A percentile compares a stretch with the other conserved stretches of the same genome.
Conservation (phyloP, 2,113 vertebrate species). For the Petaurus breviceps region DNA sequence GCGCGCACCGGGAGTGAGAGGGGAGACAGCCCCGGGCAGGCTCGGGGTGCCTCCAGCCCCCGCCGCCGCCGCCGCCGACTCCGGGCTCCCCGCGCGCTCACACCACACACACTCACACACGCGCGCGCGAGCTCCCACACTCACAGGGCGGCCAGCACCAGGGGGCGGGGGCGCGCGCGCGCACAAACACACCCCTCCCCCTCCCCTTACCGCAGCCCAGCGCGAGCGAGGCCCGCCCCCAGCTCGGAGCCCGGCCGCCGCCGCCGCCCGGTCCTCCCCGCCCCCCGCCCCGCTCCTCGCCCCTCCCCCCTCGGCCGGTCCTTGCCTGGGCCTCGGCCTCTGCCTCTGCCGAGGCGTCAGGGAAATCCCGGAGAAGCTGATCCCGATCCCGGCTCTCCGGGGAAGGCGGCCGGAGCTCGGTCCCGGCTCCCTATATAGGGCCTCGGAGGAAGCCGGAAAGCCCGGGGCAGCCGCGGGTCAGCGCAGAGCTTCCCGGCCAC, state of each 20-base stretch:
- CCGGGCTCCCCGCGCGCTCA: slow-evolving; percentile 56
- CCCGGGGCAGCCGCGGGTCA: slow-evolving; percentile 70
- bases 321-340: neutral
- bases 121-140: slow-evolving; percentile 52
- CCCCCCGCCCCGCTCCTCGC: slow-evolving; percentile 10
- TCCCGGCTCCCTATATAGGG: slow-evolving; percentile 63
- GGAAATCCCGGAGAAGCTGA: slow-evolving; percentile 69
- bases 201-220: neutral
- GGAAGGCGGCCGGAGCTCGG: neutral
- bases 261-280: neutral
- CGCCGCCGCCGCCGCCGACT: slow-evolving; percentile 66
- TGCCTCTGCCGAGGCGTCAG: slow-evolving; percentile 56
- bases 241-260: slow-evolving; percentile 65
- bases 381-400: neutral
- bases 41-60: slow-evolving; percentile 77
- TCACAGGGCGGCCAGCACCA: neutral
- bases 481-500: slow-evolving; percentile 51
- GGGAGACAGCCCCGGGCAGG: slow-evolving; percentile 45
- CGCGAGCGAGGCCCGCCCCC: slow-evolving; percentile 38
- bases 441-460: slow-evolving; percentile 67
- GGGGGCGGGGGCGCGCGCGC: slow-evolving; percentile 25
- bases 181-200: neutral
- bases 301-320: neutral
- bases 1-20: slow-evolving; percentile 54
- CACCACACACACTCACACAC: neutral